Percentiles rank a stretch among this genome's conserved stretches.
phyloP scores from a whole-genome alignment of 2,888 invertebrate genomes.

The Chrysomela aeneicollis region DNA sequence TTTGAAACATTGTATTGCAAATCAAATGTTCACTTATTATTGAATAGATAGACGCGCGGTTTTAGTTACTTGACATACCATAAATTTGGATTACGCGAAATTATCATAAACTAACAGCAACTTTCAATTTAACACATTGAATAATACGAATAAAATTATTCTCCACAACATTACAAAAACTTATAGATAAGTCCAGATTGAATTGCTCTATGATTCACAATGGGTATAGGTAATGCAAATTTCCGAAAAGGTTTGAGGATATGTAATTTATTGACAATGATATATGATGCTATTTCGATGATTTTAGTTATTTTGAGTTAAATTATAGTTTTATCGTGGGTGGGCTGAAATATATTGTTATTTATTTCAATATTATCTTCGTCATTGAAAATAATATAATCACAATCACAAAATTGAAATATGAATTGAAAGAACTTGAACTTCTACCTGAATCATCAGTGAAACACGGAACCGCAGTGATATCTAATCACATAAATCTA shows the following conservation, averaged over 20 bases:
- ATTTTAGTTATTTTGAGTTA: background rate
- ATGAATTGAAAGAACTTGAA: too few species aligned
- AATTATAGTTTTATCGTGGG: background rate
- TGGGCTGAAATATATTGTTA: background rate
- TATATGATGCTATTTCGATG: background rate
- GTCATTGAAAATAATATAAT: too few species aligned
- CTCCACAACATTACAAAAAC: background rate
- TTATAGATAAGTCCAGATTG: background rate
- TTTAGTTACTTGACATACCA: background rate
- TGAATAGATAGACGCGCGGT: background rate
- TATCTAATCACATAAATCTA: too few species aligned
- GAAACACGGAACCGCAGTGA: too few species aligned
- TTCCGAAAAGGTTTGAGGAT: background rate
- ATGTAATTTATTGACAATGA: background rate
- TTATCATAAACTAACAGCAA: background rate
- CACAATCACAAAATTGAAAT: too few species aligned
- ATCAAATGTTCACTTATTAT: background rate
- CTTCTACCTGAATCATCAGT: too few species aligned
- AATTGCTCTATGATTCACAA: background rate
- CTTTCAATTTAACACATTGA: background rate
- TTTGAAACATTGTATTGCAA: background rate
- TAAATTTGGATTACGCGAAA: background rate
- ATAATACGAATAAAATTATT: background rate
- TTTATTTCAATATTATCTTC: background rate
- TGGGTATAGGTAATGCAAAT: background rate